Evolutionary conservation across 64 coral and sea anemone genomes (phyloP).

Genomic region (Stichodactyla helianthus): DNA sequence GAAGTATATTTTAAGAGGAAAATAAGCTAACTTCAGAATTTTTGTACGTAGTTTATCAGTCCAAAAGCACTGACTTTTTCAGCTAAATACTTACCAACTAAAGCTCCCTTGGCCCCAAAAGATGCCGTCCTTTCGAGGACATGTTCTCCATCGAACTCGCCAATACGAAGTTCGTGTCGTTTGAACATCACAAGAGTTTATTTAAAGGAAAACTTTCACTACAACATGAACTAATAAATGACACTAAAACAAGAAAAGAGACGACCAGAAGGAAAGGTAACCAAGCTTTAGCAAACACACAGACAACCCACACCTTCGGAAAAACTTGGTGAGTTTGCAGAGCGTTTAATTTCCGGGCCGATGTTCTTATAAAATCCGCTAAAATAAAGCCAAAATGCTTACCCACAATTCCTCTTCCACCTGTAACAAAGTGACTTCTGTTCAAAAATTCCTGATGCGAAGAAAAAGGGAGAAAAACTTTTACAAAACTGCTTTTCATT

Average conservation of each 20-base stretch:
- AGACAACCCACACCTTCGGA: background rate
- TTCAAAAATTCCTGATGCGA: too few species aligned
- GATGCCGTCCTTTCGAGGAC: conserved; percentile 60
- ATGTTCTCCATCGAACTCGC: conserved; percentile 87
- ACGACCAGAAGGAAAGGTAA: background rate
- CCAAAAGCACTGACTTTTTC: background rate
- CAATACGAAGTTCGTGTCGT: conserved; percentile 63
- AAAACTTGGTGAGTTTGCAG: background rate
- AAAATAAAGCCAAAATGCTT: too few species aligned
- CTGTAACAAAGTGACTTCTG: too few species aligned
- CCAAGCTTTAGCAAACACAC: background rate
- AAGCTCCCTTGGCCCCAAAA: conserved; percentile 77
- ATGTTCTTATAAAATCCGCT: too few species aligned
- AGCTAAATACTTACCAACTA: conserved; percentile 59
- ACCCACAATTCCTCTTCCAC: too few species aligned
- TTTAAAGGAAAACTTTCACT: background rate
- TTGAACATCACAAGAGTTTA: background rate
- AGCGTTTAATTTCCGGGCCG: too few species aligned
- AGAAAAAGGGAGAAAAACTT: too few species aligned
- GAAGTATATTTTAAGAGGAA: too few species aligned
- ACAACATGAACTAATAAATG: background rate
- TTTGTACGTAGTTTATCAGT: too few species aligned
- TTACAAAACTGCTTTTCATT: too few species aligned
- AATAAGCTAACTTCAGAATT: too few species aligned
- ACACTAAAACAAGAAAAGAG: background rate